Evolutionary conservation across 2,888 invertebrate genomes (phyloP).

Genomic region (Drosophila paranaensis): DNA sequence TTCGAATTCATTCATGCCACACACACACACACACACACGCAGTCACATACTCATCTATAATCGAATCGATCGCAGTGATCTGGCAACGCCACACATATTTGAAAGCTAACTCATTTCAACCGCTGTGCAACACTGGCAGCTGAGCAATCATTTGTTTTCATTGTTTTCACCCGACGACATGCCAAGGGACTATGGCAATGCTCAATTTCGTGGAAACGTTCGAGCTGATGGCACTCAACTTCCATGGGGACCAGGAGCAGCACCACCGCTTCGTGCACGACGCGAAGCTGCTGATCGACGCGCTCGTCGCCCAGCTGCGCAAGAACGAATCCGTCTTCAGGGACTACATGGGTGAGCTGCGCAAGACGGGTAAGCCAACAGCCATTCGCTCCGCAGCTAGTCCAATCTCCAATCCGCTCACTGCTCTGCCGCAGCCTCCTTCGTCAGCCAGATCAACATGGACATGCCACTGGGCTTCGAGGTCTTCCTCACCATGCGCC

Average conservation of each 20-base stretch:
- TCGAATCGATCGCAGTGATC: constrained; percentile 36
- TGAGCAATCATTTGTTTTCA: not conserved
- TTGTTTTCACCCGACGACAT: not conserved
- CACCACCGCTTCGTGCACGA: constrained; percentile 38
- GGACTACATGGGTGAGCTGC: constrained; percentile 12
- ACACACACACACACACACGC: not conserved
- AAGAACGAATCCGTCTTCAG: constrained; percentile 21
- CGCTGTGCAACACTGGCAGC: constrained; percentile 3
- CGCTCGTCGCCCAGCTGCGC: constrained; percentile 12
- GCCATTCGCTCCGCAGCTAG: not conserved
- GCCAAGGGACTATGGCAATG: constrained; percentile 6
- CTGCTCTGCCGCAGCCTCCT: constrained; percentile 36
- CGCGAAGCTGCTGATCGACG: not conserved
- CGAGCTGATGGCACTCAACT: constrained; percentile 17
- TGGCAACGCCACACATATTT: constrained; percentile 27
- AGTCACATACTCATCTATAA: no score
- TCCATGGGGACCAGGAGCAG: not conserved
- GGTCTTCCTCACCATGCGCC: constrained; percentile 47
- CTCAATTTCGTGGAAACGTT: constrained; percentile 30
- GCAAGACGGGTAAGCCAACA: constrained; percentile 30
- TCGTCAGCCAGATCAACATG: constrained; percentile 22
- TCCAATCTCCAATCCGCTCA: not conserved
- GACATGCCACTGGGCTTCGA: constrained; percentile 54
- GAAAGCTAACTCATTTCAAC: not conserved
- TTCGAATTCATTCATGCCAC: constrained; percentile 51